Evolutionary conservation across 2,888 invertebrate genomes (phyloP).

Genomic region (Calameuta pallipes): DNA sequence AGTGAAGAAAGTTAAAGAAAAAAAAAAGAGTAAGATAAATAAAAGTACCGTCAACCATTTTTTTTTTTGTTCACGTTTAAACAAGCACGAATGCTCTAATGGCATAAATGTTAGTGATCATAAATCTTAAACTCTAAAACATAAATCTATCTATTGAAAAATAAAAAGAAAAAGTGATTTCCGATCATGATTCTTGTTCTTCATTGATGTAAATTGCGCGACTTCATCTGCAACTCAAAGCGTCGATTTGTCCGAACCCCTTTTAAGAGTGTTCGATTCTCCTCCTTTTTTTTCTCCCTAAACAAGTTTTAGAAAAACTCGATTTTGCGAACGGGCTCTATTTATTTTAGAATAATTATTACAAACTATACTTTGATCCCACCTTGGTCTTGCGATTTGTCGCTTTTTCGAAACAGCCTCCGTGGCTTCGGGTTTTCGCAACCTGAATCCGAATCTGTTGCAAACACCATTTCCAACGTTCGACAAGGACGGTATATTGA

Average conservation of each 20-base stretch:
- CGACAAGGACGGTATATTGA: not conserved
- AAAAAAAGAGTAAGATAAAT: not conserved
- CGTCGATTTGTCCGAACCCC: constrained; percentile 79
- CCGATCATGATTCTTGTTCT: not conserved
- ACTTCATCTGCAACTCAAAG: constrained; percentile 79
- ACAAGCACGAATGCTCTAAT: not conserved
- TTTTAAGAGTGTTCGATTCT: constrained; percentile 69
- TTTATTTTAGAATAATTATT: not conserved
- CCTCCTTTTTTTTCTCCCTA: constrained; percentile 62
- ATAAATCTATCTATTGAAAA: not conserved
- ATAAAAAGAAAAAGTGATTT: not conserved
- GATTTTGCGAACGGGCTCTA: not conserved
- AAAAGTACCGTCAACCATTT: not conserved
- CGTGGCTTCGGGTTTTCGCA: constrained; percentile 62
- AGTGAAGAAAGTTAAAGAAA: too few relatives aligned
- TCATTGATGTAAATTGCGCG: constrained; percentile 66
- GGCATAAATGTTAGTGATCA: not conserved
- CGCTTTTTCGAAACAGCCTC: constrained; percentile 36
- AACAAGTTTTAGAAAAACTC: not conserved
- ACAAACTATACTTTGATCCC: constrained; percentile 3
- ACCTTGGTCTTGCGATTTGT: constrained; percentile 19
- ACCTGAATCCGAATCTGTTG: constrained; percentile 69
- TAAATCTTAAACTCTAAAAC: not conserved
- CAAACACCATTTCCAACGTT: constrained; percentile 42
- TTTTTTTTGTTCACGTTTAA: not conserved